Evolutionary conservation across 2,113 vertebrate genomes (phyloP), one percentile per base, ranked within the genome.

Genomic region (Antechinus stuartii): DNA sequence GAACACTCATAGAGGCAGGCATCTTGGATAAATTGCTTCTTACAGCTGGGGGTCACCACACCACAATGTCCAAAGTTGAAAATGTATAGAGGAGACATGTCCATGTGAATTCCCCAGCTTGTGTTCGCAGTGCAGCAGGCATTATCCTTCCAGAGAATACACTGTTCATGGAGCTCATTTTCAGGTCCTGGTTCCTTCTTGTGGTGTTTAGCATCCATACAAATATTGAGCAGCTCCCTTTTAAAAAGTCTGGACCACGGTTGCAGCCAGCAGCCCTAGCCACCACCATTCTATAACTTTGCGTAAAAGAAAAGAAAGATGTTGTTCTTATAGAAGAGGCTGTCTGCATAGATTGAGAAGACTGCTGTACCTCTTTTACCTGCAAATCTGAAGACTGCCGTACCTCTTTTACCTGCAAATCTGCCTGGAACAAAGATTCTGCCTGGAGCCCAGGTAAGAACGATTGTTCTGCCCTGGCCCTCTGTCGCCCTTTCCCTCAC

Each of bases 1-100:
- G 99, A 99, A 93, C 99, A 99, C 96, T 99, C 99, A 0, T 99
- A 99, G 97, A 99, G 97, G 52, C 99, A 99, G 0, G 98, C 98
- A 98, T 99, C 99, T 98, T 99, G 99, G 95, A 99, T 98, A 97
- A 99, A 99, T 96, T 99, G 99, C 0, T 95, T 94, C 96, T 99
- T 99, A 96, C 99, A 99, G 26, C 84, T 9, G 0, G 93, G 1
- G 0, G 98, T 98, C 99, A 99, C 98, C 30, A 55, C 0, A 0
- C 99, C 99, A 0, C 99, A 99, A 96, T 99, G 99, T 94, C 99
- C 94, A 99, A 99, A 99, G 98, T 99, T 99, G 98, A 99, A 99
- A 97, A 98, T 99, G 98, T 99, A 99, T 14, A 99, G 98, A 91
- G 98, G 97, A 9, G 99, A 99, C 10, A 97, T 97, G 10, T 99